Evolutionary conservation across 1,140 invertebrate genomes (phyloP).

Genomic region (Drosophila bocqueti): DNA sequence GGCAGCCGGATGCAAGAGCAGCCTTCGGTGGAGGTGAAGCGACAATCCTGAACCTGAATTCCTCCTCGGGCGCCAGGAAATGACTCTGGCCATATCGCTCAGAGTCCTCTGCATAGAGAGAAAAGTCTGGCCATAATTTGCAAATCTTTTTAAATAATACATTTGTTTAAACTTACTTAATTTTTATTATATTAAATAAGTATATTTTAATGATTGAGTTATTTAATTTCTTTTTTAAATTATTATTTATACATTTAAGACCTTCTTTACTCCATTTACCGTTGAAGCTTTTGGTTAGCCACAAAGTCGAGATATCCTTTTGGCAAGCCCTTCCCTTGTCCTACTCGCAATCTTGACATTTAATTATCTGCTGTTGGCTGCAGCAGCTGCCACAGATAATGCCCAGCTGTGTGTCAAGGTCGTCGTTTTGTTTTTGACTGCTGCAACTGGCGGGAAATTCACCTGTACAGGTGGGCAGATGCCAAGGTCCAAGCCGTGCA

Average conservation of each 20-base stretch:
- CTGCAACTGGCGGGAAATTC: constrained; percentile 27
- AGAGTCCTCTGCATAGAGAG: background rate
- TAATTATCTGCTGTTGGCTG: constrained; percentile 64
- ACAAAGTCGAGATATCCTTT: constrained; percentile 21
- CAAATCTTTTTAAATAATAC: background rate
- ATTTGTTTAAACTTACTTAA: background rate
- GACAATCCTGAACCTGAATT: constrained; percentile 53
- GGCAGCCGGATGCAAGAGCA: constrained; percentile 37
- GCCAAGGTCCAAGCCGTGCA: constrained; percentile 34
- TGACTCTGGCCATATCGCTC: background rate
- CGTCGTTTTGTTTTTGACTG: constrained; percentile 33
- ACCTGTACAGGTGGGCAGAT: constrained; percentile 17
- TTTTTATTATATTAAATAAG: background rate
- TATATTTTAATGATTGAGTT: background rate
- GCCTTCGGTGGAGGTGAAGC: constrained; percentile 61
- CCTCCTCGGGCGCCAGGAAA: constrained; percentile 19
- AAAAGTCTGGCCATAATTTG: background rate
- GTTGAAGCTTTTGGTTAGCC: constrained; percentile 28
- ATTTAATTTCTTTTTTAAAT: background rate
- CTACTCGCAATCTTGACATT: constrained; percentile 67
- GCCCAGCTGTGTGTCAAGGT: constrained; percentile 58
- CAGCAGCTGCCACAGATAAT: constrained; percentile 23
- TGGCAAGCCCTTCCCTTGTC: background rate
- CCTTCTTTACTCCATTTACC: background rate
- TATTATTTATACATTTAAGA: background rate